Evolutionary conservation across 2,888 invertebrate genomes (phyloP).

Genomic region (Campaea margaritaria): DNA sequence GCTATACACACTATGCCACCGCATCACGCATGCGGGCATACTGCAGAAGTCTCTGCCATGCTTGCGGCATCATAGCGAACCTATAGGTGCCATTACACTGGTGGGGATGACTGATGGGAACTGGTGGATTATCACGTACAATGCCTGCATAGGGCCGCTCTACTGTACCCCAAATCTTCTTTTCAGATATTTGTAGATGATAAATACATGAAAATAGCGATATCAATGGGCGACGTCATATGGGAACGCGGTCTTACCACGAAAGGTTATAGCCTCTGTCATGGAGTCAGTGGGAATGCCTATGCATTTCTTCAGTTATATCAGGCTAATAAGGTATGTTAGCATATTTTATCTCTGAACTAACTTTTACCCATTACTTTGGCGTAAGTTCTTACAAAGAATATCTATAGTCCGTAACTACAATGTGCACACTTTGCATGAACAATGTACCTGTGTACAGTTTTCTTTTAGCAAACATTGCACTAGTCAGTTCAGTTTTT

Average conservation of each 20-base stretch:
- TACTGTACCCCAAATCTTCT: background rate
- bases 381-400: too few species aligned
- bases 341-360: background rate
- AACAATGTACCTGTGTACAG: too few species aligned
- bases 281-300: constrained; percentile 95
- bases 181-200: constrained; percentile 88
- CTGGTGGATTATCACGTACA: too few species aligned
- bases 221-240: constrained; percentile 90
- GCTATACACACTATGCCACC: too few species aligned
- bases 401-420: background rate
- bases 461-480: too few species aligned
- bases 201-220: constrained; percentile 88
- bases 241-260: constrained; percentile 92
- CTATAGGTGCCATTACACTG: too few species aligned
- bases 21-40: background rate
- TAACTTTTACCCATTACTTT: background rate
- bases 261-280: constrained; percentile 95
- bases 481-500: too few species aligned
- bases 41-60: too few species aligned
- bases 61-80: too few species aligned
- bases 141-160: too few species aligned
- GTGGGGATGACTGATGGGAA: too few species aligned
- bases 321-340: constrained; percentile 89
- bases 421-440: too few species aligned
- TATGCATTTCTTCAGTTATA: constrained; percentile 92